A percentile compares a stretch with the other conserved stretches of the same genome.
phyloP scores from a whole-genome alignment of 2,797 vertebrate species.

The Acestrorhynchus altus region DNA sequence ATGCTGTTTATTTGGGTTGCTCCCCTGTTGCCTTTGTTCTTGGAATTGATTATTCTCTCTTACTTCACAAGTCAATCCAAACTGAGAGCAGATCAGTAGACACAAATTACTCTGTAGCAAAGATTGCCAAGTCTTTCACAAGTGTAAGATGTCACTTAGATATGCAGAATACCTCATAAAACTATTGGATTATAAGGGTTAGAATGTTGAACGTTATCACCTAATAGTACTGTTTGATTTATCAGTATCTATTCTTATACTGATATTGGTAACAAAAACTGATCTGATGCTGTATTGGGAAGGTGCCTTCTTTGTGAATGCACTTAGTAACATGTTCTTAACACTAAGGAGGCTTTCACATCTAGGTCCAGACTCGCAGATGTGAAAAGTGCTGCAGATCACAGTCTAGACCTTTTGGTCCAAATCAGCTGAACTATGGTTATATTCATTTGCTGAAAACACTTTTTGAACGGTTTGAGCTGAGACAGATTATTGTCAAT shows the following conservation, averaged over 20 bases:
- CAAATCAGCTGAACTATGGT: too few species aligned
- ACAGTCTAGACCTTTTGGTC: too few species aligned
- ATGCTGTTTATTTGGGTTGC: conserved; percentile 36
- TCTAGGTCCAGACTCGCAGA: too few species aligned
- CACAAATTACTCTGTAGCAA: conserved; percentile 39
- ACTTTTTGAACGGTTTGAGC: too few species aligned
- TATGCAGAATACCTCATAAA: neutral
- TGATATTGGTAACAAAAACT: neutral
- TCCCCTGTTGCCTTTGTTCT: conserved; percentile 46
- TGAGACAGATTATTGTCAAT: too few species aligned
- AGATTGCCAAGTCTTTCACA: conserved; percentile 43
- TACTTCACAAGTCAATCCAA: conserved; percentile 43
- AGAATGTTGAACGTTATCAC: too few species aligned
- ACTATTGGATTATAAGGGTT: neutral
- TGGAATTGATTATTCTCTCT: conserved; percentile 52
- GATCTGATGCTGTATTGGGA: neutral
- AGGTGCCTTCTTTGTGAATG: neutral
- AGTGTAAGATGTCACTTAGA: conserved; percentile 29
- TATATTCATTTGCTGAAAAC: too few species aligned
- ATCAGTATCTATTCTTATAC: neutral
- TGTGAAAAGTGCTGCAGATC: too few species aligned
- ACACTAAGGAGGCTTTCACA: too few species aligned
- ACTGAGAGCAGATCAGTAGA: conserved; percentile 34
- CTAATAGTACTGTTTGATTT: too few species aligned
- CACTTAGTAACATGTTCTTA: too few species aligned